A percentile compares a stretch with the other conserved stretches of the same genome.
Evolutionary conservation across 2,888 invertebrate genomes (phyloP).

Genomic region (Temnothorax unifasciatus): DNA sequence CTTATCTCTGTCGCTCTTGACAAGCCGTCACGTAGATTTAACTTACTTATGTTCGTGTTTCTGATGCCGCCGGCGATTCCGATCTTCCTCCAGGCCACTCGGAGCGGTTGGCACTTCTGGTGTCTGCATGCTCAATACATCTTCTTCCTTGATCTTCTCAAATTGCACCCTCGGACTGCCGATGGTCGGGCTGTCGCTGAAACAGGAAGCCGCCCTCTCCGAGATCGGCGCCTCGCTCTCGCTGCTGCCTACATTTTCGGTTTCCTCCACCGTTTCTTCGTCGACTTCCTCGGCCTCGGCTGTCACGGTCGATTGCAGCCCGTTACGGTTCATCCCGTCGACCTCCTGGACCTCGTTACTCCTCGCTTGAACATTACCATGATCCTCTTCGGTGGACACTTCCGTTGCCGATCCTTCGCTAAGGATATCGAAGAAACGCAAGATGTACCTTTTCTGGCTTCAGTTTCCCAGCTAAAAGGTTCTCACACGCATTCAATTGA

Average conservation of each 20-base stretch:
- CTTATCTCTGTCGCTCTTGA: not conserved
- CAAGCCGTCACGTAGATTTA: not conserved
- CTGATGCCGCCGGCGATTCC: constrained; percentile 82
- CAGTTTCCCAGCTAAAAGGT: not conserved
- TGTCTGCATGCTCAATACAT: constrained; percentile 63
- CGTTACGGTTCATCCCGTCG: constrained; percentile 77
- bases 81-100: constrained; percentile 80
- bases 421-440: not conserved
- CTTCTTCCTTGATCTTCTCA: constrained; percentile 83
- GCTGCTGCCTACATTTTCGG: constrained; percentile 74
- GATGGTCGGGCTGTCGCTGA: constrained; percentile 78
- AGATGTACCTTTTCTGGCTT: not conserved
- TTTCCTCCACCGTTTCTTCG: constrained; percentile 68
- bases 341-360: constrained; percentile 71
- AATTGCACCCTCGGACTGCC: constrained; percentile 84
- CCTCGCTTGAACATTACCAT: constrained; percentile 44
- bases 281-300: constrained; percentile 66
- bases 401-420: constrained; percentile 84
- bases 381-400: constrained; percentile 81
- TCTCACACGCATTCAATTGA: not conserved
- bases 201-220: constrained; percentile 83
- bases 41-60: constrained; percentile 84
- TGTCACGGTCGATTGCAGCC: constrained; percentile 69
- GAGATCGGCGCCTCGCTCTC: constrained; percentile 84
- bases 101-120: constrained; percentile 58